These are phyloP conservation scores for Potorous gilbertii DNA, from an alignment of 2,797 vertebrate species.

Conservation along the genomic window DNA sequence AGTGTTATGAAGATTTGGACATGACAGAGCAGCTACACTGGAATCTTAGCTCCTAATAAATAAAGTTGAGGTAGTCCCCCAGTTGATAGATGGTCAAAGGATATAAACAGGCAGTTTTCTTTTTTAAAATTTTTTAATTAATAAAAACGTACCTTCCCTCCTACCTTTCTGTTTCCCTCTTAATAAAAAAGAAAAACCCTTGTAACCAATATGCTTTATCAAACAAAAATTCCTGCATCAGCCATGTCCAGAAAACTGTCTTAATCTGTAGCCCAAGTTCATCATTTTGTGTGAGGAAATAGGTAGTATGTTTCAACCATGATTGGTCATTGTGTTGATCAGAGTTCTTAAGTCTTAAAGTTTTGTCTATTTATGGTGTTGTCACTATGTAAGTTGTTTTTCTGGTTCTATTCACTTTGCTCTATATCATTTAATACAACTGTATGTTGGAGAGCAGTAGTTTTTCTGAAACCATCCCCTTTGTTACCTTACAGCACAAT, in stretches of 20 bases:
- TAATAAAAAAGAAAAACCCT: neutral
- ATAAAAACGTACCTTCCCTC: neutral
- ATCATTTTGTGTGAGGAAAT: neutral
- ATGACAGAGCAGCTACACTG: neutral
- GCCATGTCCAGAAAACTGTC: neutral
- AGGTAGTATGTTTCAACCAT: neutral
- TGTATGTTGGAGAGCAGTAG: neutral
- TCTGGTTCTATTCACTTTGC: neutral
- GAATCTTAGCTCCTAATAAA: neutral
- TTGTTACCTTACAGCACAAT: neutral
- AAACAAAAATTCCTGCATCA: neutral
- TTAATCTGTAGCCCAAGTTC: neutral
- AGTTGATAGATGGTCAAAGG: neutral
- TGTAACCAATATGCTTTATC: neutral
- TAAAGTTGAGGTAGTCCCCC: neutral
- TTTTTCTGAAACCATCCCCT: neutral
- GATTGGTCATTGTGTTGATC: neutral
- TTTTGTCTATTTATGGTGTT: neutral
- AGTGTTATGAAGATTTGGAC: neutral
- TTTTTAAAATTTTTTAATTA: neutral
- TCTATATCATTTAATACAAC: neutral
- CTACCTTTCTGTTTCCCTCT: neutral
- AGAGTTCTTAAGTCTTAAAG: neutral
- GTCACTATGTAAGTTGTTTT: neutral
- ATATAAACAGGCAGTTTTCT: neutral